These are phyloP conservation scores for Pantherophis guttatus DNA, from an alignment of 2,113 vertebrate genomes.

Conservation along the genomic window DNA sequence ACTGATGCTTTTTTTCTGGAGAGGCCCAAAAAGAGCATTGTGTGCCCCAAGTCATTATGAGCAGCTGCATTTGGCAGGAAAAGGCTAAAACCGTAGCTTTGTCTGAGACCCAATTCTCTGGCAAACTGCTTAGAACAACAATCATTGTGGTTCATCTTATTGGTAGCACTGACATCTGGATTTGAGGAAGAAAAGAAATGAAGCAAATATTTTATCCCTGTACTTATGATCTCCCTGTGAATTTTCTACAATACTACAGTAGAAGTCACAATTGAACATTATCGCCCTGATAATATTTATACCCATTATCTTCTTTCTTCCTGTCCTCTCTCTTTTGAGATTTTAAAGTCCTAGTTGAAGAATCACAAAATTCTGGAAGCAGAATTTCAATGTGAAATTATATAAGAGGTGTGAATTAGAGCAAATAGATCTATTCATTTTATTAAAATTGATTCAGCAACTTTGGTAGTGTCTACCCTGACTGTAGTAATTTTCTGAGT, in stretches of 20 bases:
- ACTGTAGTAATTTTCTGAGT: not conserved
- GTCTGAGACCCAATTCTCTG: constrained; percentile 33
- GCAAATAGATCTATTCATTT: not conserved
- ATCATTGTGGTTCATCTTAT: not conserved
- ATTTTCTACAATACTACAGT: not conserved
- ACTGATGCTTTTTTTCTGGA: not conserved
- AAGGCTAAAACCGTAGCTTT: not conserved
- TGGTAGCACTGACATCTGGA: constrained; percentile 29
- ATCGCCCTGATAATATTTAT: not conserved
- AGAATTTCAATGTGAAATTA: not conserved
- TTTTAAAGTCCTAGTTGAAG: not conserved
- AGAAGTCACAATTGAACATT: not conserved
- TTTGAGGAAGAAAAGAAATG: constrained; percentile 34
- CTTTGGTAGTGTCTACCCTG: not conserved
- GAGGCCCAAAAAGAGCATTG: not conserved
- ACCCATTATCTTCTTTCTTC: not conserved
- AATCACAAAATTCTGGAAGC: not conserved
- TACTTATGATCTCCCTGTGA: not conserved
- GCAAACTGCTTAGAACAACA: not conserved
- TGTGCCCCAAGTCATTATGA: accelerated
- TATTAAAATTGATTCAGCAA: not conserved
- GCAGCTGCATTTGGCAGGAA: constrained; percentile 12
- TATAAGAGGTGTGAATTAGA: not conserved
- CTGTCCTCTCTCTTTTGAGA: not conserved
- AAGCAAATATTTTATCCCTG: constrained; percentile 24